Evolutionary conservation across 2,888 invertebrate species (phyloP).

Genomic region (Melikaiella ostensackeni): DNA sequence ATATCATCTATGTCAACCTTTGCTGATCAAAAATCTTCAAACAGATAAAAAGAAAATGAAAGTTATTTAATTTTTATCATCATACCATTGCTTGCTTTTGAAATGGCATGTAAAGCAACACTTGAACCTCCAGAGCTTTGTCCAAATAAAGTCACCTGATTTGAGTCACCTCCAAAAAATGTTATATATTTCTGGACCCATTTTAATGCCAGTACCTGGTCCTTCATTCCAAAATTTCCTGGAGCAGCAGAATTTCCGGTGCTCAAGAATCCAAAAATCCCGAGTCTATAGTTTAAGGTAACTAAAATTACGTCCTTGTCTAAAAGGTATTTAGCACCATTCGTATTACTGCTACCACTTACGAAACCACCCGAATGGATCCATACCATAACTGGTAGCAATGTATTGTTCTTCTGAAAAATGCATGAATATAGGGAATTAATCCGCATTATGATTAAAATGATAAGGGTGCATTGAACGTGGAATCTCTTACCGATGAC

Average conservation of each 20-base stretch:
- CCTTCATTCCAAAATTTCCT: slow-evolving; percentile 52
- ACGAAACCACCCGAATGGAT: slow-evolving; percentile 1
- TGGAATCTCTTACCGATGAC: not conserved
- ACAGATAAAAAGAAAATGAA: no score
- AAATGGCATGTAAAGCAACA: slow-evolving; percentile 46
- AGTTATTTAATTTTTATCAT: no score
- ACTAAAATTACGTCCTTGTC: no score
- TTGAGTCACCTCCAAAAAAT: slow-evolving; percentile 48
- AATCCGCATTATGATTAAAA: not conserved
- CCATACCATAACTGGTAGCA: slow-evolving; percentile 8
- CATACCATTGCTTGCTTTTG: slow-evolving; percentile 26
- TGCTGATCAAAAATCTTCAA: no score
- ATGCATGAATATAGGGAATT: no score
- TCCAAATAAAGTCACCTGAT: slow-evolving; percentile 48
- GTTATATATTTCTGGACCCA: slow-evolving; percentile 47
- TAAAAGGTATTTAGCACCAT: not conserved
- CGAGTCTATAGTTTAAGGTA: slow-evolving; percentile 7
- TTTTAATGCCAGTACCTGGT: slow-evolving; percentile 47
- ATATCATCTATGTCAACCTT: no score
- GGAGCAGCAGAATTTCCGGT: slow-evolving; percentile 54
- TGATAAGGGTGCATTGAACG: not conserved
- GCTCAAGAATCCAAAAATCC: slow-evolving; percentile 40
- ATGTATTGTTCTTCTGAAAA: slow-evolving; percentile 1
- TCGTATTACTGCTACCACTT: not conserved
- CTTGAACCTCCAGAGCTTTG: slow-evolving; percentile 49